Conservation (phyloP, 2,888 invertebrate species). For the Acrobasis consociella region DNA sequence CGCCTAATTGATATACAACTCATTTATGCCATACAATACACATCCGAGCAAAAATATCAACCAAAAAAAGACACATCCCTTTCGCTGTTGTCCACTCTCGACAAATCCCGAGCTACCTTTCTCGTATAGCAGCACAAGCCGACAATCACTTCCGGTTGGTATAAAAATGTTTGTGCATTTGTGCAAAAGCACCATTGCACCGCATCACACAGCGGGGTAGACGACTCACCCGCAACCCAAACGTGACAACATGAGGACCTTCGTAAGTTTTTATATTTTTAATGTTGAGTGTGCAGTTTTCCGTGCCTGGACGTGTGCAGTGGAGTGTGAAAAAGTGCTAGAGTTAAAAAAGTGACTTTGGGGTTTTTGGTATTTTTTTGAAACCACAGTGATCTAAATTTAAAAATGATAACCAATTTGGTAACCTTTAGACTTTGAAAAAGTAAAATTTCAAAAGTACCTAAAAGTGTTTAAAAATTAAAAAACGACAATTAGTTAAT, state of each 20-base stretch:
- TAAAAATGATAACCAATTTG: too few relatives aligned
- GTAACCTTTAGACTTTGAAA: background rate
- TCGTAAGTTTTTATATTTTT: constrained; percentile 60
- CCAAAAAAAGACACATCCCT: constrained; percentile 19
- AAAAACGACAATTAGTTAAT: too few relatives aligned
- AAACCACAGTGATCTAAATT: too few relatives aligned
- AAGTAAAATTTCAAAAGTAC: too few relatives aligned
- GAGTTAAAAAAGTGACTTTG: background rate
- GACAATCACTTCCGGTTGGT: constrained; percentile 74
- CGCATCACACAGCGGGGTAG: constrained; percentile 46
- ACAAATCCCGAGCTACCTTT: constrained; percentile 59
- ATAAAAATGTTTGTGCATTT: constrained; percentile 74
- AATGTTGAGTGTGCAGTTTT: constrained; percentile 25
- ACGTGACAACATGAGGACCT: constrained; percentile 72
- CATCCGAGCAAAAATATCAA: constrained; percentile 24
- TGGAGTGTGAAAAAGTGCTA: background rate
- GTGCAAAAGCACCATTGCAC: constrained; percentile 62
- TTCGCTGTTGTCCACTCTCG: constrained; percentile 48
- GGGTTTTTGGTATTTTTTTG: too few relatives aligned
- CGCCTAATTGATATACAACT: background rate
- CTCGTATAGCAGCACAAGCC: constrained; percentile 48
- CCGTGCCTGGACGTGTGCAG: constrained; percentile 12
- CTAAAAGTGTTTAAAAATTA: too few relatives aligned
- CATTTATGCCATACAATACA: constrained; percentile 19
- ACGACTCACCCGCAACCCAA: constrained; percentile 46